A percentile compares a stretch with the other conserved stretches of the same genome.
Evolutionary conservation across 2,113 vertebrate species (phyloP).

Genomic region (Cyprinodon tularosa): DNA sequence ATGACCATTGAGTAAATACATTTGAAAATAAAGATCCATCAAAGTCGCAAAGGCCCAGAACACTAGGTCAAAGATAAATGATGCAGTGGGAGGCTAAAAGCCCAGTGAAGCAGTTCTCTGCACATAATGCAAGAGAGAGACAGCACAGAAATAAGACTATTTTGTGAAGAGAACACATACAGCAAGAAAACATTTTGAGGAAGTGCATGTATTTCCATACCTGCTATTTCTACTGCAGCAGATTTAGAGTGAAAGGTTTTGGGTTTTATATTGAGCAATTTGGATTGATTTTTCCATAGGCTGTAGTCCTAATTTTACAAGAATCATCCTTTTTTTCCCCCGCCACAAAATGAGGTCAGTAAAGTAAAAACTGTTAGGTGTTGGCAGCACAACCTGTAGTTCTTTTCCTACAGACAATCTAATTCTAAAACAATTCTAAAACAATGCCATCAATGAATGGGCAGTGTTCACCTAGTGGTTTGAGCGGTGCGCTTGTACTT

Average conservation of each 20-base stretch:
- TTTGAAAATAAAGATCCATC: conserved; percentile 31
- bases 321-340: no score
- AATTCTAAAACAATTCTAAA: no score
- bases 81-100: conserved; percentile 37
- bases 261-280: conserved; percentile 82
- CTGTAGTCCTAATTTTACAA: no score
- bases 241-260: conserved; percentile 88
- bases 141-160: not conserved
- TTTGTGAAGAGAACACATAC: conserved; percentile 1
- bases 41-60: conserved; percentile 35
- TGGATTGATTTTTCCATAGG: no score
- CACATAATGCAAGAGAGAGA: conserved; percentile 24
- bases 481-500: no score
- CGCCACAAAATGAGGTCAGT: no score
- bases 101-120: conserved; percentile 31
- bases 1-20: conserved; percentile 4
- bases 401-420: no score
- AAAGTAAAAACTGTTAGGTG: no score
- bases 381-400: no score
- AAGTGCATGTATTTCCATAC: conserved; percentile 64
- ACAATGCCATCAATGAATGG: no score
- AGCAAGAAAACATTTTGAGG: not conserved
- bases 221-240: conserved; percentile 84
- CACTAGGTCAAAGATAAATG: conserved; percentile 52
- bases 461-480: no score